These are phyloP conservation scores for Carettochelys insculpta DNA, from an alignment of 2,113 vertebrate genomes.

Conservation along the genomic window DNA sequence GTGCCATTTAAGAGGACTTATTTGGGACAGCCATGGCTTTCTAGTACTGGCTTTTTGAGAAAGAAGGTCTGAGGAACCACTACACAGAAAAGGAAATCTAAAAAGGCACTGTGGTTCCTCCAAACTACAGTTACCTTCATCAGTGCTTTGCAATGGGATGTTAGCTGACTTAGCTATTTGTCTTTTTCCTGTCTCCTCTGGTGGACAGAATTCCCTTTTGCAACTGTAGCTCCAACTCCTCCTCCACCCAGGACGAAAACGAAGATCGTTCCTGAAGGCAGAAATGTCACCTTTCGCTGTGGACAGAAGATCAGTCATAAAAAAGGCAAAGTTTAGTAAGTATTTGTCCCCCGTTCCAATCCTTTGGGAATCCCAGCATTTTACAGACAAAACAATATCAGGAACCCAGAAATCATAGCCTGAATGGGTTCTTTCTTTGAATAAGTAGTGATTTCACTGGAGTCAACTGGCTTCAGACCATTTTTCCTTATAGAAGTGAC, in stretches of 20 bases:
- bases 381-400: not conserved
- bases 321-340: constrained; percentile 96
- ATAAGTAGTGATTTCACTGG: not conserved
- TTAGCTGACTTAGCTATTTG: not conserved
- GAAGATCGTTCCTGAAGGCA: constrained; percentile 89
- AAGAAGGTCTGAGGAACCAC: not conserved
- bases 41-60: fast-evolving
- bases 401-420: not conserved
- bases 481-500: not conserved
- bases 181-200: not conserved
- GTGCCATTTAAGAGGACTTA: not conserved
- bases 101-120: fast-evolving
- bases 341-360: constrained; percentile 35
- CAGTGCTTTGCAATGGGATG: fast-evolving
- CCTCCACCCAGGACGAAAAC: constrained; percentile 90
- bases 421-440: not conserved
- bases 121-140: fast-evolving
- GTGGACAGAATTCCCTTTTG: constrained; percentile 89
- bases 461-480: not conserved
- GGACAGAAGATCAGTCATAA: constrained; percentile 94
- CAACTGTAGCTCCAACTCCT: constrained; percentile 84
- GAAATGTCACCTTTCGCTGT: constrained; percentile 92
- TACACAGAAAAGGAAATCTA: not conserved
- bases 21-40: not conserved
- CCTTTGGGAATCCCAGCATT: not conserved